A percentile compares a stretch with the other conserved stretches of the same genome.
These are phyloP conservation scores for Indicator maculatus DNA, from an alignment of 2,113 vertebrate genomes.

Conservation along the genomic window DNA sequence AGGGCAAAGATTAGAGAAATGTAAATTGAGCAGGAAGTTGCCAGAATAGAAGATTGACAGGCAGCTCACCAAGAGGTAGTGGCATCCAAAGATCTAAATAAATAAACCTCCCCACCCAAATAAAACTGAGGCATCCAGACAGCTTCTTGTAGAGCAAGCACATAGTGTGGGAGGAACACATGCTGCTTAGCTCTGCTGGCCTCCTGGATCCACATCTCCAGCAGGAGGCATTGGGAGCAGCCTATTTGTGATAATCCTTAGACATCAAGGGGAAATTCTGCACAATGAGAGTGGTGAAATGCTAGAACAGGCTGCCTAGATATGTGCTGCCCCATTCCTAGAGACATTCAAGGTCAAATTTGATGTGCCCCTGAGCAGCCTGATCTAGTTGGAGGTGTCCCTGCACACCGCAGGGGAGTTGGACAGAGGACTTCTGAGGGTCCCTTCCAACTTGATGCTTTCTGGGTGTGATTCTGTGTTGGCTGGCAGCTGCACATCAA, in stretches of 20 bases:
- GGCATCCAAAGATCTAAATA: neutral
- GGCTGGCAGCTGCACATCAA: neutral
- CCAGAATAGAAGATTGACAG: neutral
- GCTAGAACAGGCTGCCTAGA: too few species aligned
- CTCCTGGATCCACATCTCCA: neutral
- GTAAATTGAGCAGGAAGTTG: neutral
- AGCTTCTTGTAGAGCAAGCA: neutral
- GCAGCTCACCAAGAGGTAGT: neutral
- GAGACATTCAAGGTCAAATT: too few species aligned
- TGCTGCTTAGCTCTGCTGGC: neutral
- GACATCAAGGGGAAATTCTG: too few species aligned
- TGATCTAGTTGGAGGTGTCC: too few species aligned
- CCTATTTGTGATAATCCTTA: neutral
- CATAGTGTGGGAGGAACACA: rapidly evolving
- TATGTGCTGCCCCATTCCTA: too few species aligned
- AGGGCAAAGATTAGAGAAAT: neutral
- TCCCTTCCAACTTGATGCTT: too few species aligned
- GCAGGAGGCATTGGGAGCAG: neutral
- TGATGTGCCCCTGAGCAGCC: too few species aligned
- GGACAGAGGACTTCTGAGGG: too few species aligned
- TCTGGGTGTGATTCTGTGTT: too few species aligned
- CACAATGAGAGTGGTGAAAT: too few species aligned
- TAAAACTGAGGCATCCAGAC: neutral
- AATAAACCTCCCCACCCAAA: neutral
- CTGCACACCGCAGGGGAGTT: too few species aligned